Evolutionary conservation across 2,888 invertebrate species (phyloP).

Genomic region (Cremastobaeus sp.): DNA sequence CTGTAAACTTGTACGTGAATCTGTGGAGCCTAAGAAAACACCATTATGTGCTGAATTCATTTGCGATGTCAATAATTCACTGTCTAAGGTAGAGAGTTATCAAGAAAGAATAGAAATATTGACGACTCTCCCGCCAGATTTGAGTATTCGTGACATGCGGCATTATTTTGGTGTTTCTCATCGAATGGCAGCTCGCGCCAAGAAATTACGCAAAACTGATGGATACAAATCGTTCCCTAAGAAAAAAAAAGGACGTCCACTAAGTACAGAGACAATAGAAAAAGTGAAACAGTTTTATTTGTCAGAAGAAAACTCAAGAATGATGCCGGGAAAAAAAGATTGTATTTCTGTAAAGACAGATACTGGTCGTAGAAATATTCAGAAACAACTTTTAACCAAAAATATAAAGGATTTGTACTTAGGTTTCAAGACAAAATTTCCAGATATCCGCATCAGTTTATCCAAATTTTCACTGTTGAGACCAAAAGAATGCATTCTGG

Average conservation of each 20-base stretch:
- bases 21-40: no score
- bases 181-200: constrained; percentile 1
- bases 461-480: neutral
- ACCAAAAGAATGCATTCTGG: neutral
- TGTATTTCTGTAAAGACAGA: no score
- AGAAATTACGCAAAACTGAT: constrained; percentile 8
- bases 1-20: no score
- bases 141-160: neutral
- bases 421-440: neutral
- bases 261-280: neutral
- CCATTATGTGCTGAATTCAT: no score
- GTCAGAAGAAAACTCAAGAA: neutral
- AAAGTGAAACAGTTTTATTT: neutral
- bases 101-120: constrained; percentile 1
- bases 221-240: constrained; percentile 2
- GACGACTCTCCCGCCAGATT: neutral
- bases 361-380: neutral
- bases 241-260: neutral
- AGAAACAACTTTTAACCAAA: neutral
- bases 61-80: no score
- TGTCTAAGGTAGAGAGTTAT: no score
- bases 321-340: neutral
- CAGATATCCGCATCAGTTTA: neutral
- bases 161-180: neutral
- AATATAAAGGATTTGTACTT: neutral